These are phyloP conservation scores for Albula glossodonta DNA, from an alignment of 2,113 vertebrate genomes.

Conservation along the genomic window DNA sequence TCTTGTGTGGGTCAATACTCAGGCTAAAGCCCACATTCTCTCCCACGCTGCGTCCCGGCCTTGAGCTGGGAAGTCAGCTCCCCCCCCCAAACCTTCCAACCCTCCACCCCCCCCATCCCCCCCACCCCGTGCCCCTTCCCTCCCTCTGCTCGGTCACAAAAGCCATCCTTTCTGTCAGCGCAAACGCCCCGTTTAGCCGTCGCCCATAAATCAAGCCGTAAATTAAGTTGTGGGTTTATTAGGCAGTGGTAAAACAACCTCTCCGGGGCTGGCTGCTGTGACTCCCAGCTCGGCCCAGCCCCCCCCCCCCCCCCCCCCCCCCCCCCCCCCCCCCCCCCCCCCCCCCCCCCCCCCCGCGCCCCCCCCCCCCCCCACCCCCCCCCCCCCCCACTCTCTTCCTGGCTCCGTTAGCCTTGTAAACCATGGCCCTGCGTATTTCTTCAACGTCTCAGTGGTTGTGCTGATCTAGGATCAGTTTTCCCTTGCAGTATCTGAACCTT, in stretches of 20 bases:
- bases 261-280: conserved; percentile 30
- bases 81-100: background rate
- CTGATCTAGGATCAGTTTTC: too few relatives aligned
- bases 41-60: background rate
- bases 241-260: conserved; percentile 58
- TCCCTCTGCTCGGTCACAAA: conserved; percentile 38
- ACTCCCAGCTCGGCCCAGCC: conserved; percentile 39
- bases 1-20: background rate
- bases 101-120: conserved; percentile 20
- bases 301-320: conserved; percentile 35
- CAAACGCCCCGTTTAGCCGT: conserved; percentile 45
- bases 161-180: conserved; percentile 55
- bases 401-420: too few relatives aligned
- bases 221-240: conserved; percentile 64
- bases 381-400: too few relatives aligned
- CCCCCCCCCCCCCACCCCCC: too few relatives aligned
- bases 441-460: too few relatives aligned
- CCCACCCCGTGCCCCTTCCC: conserved; percentile 34
- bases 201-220: conserved; percentile 57
- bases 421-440: too few relatives aligned
- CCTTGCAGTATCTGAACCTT: too few relatives aligned
- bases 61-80: background rate
- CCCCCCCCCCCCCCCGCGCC: too few relatives aligned
- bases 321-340: background rate
- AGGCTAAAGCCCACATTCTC: conserved; percentile 18